A percentile compares a stretch with the other conserved stretches of the same genome.
Conservation (phyloP, 2,888 invertebrate species). For the Uloborus plumipes region DNA sequence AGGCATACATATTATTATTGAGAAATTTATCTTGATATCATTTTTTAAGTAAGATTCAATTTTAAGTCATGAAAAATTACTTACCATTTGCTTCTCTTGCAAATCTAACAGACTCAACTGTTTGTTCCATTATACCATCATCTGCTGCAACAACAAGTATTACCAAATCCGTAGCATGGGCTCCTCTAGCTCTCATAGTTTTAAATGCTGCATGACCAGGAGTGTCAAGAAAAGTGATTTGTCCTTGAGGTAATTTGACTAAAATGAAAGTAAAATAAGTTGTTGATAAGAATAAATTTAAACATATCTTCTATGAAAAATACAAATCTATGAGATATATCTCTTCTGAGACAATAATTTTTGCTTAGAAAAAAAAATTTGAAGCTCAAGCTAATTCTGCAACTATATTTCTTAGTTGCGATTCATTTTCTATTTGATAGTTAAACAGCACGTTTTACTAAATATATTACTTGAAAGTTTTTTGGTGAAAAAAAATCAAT, state of each 20-base stretch:
- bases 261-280: background rate
- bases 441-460: too few relatives aligned
- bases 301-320: too few relatives aligned
- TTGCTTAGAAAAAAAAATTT: too few relatives aligned
- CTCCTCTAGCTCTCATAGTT: constrained; percentile 95
- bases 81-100: constrained; percentile 82
- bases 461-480: too few relatives aligned
- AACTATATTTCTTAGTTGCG: too few relatives aligned
- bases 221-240: constrained; percentile 95
- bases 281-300: background rate
- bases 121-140: constrained; percentile 99
- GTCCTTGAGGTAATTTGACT: constrained; percentile 81
- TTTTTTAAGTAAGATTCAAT: too few relatives aligned
- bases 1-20: constrained; percentile 2
- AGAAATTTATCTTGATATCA: too few relatives aligned
- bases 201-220: constrained; percentile 98
- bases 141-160: constrained; percentile 97
- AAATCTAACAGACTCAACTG: constrained; percentile 89
- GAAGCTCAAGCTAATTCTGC: too few relatives aligned
- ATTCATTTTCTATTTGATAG: too few relatives aligned
- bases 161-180: constrained; percentile 93
- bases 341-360: too few relatives aligned
- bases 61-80: constrained; percentile 6
- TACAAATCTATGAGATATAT: too few relatives aligned
- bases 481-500: too few relatives aligned